phyloP scores from a whole-genome alignment of 2,113 vertebrate genomes.

The Plecturocebus donacophilus region DNA sequence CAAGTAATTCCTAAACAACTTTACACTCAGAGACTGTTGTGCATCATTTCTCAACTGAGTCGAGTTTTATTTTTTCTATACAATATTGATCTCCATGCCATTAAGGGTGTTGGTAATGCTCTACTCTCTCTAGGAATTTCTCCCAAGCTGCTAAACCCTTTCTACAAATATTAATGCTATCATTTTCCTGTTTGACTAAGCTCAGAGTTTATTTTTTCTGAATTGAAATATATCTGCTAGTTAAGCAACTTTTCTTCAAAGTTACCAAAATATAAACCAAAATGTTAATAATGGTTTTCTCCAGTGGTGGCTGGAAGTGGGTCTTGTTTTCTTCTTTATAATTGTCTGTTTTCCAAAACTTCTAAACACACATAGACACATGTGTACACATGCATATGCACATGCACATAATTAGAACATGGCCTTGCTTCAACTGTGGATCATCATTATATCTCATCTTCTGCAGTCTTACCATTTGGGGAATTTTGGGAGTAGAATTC shows the following conservation, averaged over 20 bases:
- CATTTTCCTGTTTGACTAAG: not conserved
- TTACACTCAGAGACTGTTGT: not conserved
- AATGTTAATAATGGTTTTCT: constrained; percentile 42
- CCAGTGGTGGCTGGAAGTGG: not conserved
- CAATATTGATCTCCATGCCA: not conserved
- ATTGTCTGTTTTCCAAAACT: constrained; percentile 32
- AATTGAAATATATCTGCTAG: constrained; percentile 14
- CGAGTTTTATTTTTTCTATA: not conserved
- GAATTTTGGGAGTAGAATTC: not conserved
- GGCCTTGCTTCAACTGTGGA: not conserved
- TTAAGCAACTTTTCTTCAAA: constrained; percentile 41
- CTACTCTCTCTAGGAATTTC: not conserved
- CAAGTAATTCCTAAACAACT: not conserved
- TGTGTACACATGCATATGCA: not conserved
- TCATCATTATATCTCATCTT: not conserved
- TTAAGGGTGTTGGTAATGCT: not conserved
- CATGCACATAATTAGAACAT: not conserved
- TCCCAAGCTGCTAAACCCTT: not conserved
- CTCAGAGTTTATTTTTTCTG: constrained; percentile 9
- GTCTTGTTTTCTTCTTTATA: constrained; percentile 38
- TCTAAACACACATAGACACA: not conserved
- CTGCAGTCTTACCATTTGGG: not conserved
- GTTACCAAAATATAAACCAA: constrained; percentile 29
- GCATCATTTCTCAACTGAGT: not conserved
- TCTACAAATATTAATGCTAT: not conserved